Base-by-base conservation (phyloP, 2,113 vertebrate genomes). In the Lates calcarifer region DNA sequence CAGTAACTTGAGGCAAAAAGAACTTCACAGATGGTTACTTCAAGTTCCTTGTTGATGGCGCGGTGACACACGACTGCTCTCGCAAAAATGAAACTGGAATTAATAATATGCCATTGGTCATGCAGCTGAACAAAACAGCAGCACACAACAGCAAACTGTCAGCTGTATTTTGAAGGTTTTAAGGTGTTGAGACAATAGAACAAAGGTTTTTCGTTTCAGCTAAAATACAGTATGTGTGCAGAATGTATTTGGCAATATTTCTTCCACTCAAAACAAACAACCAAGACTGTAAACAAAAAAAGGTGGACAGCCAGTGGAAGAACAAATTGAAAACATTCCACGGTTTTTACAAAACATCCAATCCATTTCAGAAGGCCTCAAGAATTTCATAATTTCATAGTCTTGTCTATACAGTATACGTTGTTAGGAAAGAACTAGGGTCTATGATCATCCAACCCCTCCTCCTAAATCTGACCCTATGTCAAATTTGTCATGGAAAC, bases 231-330 rank as follows among this genome's bases (percentile, higher is more conserved):
- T 64, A 77, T 45, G 37, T 94, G 90, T 95, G 79, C 90, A 94
- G 88, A 90, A 91, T 92, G 94, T 80, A 93, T 93, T 98, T 97
- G 96, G 97, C 97, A 98, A 97, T 90, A 94, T 92, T 94, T 92
- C 78, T 83, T 89, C 83, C 77, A 82, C 75, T 81, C 69, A 81
- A 89, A 81, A 86, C 74, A 72, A 85, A 66, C 55, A 53, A 84
- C 41, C 33, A 75, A 86, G 82, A 93, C 90, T 92, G 91, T 94
- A 94, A 94, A 94, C 90, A 91, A 89, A 87, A 86, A 81, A 71
- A 79, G n/a, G 65, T 67, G 53, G 82, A 83, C 74, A 89, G 81
- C 76, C 65, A 77, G 87, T 91, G 85, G 84, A 87, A 74, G 60
- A 88, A 80, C 65, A 88, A 86, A 85, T 77, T 81, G 74, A 91